Base-by-base conservation (phyloP, 2,113 vertebrate genomes). In the Dolichallabes microphthalmus region DNA sequence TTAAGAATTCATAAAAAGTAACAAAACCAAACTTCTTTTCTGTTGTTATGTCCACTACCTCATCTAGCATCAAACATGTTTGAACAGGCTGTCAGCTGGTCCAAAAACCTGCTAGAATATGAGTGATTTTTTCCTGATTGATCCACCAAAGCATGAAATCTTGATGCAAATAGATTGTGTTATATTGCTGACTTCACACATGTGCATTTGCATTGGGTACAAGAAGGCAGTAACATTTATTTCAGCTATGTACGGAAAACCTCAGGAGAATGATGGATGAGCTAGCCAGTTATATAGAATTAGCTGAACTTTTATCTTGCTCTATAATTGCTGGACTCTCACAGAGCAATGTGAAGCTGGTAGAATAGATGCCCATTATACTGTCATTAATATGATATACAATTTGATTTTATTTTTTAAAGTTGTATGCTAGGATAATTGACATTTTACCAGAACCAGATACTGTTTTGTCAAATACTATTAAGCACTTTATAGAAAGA, bases 151-250 rank as follows among this genome's bases (percentile, higher is more conserved):
- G 13, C 39, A 50, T 17, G 32, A 52, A 61, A 7, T 68, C 61
- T 82, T 53, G 32, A 57, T 83, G 57, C 50, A 60, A 73, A 74
- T 45, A 25, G 53, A 83, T 61, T 64, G 20, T 27, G 32, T 50
- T 58, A 50, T 60, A 83, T 83, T 60, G 57, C 32, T 58, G 32
- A 73, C 30, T 74, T 77, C 17, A 77, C 75, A 77, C 53, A 73
- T 61, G 22, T 61, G 55, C 68, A 45, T 22, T 83, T 83, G 14
- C 22, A 39, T 74, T 27, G 27, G 20, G 19, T 25, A 35, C 61
- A 25, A 83, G 17, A 61, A n/a, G 39, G 57, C 82, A 60, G 35
- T 61, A 74, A 1, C 52, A 50, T 50, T 83, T 39, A 74, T 83
- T 74, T 60, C 55, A 83, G 75, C 75, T 32, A 17, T 53, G 69